Evolutionary conservation across 2,797 vertebrate species (phyloP), one percentile per base, ranked within the genome.

Genomic region (Poecilia velifera): DNA sequence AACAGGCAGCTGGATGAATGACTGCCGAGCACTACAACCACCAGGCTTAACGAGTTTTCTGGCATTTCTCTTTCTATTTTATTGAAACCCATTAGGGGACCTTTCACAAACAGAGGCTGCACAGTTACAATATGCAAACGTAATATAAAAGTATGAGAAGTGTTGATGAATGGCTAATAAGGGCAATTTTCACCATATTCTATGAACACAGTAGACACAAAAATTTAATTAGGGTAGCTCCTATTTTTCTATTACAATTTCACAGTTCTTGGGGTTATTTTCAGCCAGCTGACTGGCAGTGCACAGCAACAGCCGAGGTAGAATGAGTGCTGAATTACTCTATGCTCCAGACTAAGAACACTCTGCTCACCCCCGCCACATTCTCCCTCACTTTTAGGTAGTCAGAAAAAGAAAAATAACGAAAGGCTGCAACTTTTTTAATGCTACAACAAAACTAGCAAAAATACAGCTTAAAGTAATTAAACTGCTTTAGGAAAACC

Each of bases 231-330:
- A 25, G 36, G 22, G 22, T 6, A 5, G 3, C 13, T 28, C 5
- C 0, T 22, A 8, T 14, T 45, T 45, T 22, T 8, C 6, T 25
- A 28, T 46, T 72, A 18, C 10, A 7, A 68, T 25, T n/a, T 45
- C 41, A 18, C 34, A 66, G 8, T 20, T 66, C 1, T 39, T 9
- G 7, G 7, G 7, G 5, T 1, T 18, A 10, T 28, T 70, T 28
- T 46, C n/a, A 72, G 25, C 68, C 68, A 46, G 13, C 68, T 72
- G 68, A 18, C 25, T 28, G 25, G 68, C 68, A 72, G 68, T 72
- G 43, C 43, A 18, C 43, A 18, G n/a, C 25, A 45, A 72, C 43
- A 45, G 12, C 1, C 25, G 10, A 34, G 7, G 7, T 6, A 20
- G 62, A 16, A 36, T 8, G 14, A 66, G 34, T 9, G 34, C 34